Conservation (phyloP, 2,797 vertebrate genomes). For the Neostethus bicornis region DNA sequence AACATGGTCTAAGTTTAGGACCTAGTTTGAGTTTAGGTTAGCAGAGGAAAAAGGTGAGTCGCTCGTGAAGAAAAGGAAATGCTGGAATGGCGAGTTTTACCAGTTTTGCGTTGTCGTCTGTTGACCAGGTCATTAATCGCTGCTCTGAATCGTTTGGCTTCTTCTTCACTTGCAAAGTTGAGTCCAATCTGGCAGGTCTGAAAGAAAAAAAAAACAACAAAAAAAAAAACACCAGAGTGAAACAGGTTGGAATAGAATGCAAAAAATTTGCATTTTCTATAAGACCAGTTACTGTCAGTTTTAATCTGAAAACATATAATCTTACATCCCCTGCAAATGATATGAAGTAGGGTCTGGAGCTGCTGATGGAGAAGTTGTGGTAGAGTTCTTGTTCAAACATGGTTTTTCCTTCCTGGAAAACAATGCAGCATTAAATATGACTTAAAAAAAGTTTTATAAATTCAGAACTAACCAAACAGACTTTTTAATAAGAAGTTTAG, state of each 20-base stretch:
- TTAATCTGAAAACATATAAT: constrained; percentile 36
- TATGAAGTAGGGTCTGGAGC: constrained; percentile 94
- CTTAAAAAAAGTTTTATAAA: not conserved
- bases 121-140: constrained; percentile 88
- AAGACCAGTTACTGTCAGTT: not conserved
- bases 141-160: constrained; percentile 90
- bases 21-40: constrained; percentile 12
- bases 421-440: no score
- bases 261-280: no score
- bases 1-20: constrained; percentile 3
- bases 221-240: not conserved
- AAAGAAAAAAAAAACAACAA: not conserved
- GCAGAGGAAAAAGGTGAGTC: not conserved
- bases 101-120: constrained; percentile 91
- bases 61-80: not conserved
- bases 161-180: constrained; percentile 98
- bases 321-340: constrained; percentile 96
- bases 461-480: not conserved
- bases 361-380: constrained; percentile 94
- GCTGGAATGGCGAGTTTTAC: constrained; percentile 60
- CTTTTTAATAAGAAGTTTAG: not conserved
- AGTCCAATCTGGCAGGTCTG: constrained; percentile 94
- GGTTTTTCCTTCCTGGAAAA: constrained; percentile 89
- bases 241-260: no score
- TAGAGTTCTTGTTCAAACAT: constrained; percentile 97